phyloP scores from a whole-genome alignment of 2,797 vertebrate species.

The Poecilia gillii region DNA sequence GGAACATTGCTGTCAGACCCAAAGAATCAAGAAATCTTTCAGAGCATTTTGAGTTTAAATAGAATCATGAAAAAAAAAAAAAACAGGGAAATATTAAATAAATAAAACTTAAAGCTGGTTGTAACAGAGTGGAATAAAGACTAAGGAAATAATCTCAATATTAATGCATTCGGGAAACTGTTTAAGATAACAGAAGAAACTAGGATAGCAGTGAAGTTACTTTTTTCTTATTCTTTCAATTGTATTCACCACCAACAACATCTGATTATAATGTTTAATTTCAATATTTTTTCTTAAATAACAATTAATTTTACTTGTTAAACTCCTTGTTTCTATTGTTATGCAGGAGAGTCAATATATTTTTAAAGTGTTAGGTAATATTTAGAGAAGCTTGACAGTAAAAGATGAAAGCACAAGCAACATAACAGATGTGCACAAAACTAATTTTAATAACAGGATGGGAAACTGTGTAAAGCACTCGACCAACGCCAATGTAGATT shows the following conservation, averaged over 20 bases:
- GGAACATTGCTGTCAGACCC: not conserved
- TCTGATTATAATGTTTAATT: not conserved
- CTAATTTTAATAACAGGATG: slow-evolving; percentile 40
- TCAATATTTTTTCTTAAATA: not conserved
- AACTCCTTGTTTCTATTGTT: not conserved
- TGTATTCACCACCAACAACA: not conserved
- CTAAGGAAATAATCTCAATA: not conserved
- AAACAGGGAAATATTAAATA: not conserved
- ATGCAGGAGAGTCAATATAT: not conserved
- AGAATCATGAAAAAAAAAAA: not conserved
- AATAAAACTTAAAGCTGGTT: not conserved
- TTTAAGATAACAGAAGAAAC: not conserved
- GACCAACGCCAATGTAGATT: slow-evolving; percentile 54
- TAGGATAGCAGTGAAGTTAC: not conserved
- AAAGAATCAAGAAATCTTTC: not conserved
- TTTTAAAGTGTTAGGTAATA: not conserved
- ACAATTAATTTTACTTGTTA: not conserved
- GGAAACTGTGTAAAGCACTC: slow-evolving; percentile 60
- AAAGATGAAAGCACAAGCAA: slow-evolving; percentile 6
- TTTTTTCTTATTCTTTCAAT: not conserved
- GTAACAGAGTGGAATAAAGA: not conserved
- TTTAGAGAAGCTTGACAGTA: not conserved
- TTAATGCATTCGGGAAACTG: not conserved
- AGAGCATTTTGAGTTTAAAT: no score
- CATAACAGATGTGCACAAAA: not conserved